A percentile compares a stretch with the other conserved stretches of the same genome.
Evolutionary conservation across 2,113 vertebrate species (phyloP).

Genomic region (Scomber colias): DNA sequence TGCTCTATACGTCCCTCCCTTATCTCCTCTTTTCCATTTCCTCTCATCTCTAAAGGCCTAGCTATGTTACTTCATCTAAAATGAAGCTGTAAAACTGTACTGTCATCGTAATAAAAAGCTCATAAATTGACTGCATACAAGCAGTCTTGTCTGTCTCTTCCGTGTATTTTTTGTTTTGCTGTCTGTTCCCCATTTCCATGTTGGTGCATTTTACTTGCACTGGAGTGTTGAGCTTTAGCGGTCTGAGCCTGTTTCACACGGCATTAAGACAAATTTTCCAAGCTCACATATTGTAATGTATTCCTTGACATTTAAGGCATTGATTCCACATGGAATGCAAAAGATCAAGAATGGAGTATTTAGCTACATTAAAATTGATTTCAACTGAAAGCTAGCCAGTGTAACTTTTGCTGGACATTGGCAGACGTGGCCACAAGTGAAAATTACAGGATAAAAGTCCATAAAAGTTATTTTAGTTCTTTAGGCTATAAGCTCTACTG

Average conservation of each 20-base stretch:
- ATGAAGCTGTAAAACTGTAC: slow-evolving; percentile 9
- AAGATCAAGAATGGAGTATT: too few relatives aligned
- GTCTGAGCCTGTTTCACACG: background rate
- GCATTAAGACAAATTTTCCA: background rate
- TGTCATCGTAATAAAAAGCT: background rate
- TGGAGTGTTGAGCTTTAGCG: background rate
- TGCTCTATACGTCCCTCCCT: background rate
- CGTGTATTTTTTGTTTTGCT: slow-evolving; percentile 10
- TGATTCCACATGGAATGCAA: too few relatives aligned
- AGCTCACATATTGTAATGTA: too few relatives aligned
- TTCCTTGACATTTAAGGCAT: too few relatives aligned
- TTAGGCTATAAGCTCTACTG: too few relatives aligned
- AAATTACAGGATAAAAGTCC: background rate
- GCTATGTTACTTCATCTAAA: slow-evolving; percentile 1
- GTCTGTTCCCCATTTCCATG: slow-evolving; percentile 8
- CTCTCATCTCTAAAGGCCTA: background rate
- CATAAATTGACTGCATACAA: background rate
- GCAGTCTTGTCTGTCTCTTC: background rate
- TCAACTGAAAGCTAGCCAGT: background rate
- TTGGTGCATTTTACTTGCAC: background rate
- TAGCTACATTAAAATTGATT: too few relatives aligned
- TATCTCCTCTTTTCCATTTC: background rate
- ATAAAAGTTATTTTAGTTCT: too few relatives aligned
- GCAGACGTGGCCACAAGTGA: background rate
- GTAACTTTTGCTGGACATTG: background rate